Percentiles rank a stretch among this genome's conserved stretches.
phyloP scores from a whole-genome alignment of 2,888 invertebrate genomes.

The Ditula angustiorana region DNA sequence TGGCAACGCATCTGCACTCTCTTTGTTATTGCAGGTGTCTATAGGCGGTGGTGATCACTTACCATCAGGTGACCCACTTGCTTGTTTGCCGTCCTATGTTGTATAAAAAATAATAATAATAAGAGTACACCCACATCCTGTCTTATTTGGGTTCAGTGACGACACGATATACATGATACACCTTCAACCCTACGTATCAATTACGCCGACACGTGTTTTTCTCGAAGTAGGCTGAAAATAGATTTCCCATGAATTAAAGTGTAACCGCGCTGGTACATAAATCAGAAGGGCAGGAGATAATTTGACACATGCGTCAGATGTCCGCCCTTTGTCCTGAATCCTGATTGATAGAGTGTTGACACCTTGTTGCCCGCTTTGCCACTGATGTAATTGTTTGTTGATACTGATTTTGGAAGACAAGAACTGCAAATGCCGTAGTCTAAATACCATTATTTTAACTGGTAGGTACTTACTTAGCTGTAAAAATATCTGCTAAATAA shows the following conservation, averaged over 20 bases:
- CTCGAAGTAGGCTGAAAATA: conserved; percentile 24
- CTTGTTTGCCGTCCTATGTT: no score
- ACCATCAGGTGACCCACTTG: no score
- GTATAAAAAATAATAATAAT: no score
- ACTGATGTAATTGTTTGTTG: background rate
- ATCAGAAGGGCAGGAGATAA: conserved; percentile 40
- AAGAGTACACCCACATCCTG: no score
- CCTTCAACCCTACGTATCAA: conserved; percentile 20
- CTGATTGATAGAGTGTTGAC: conserved; percentile 36
- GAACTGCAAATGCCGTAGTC: background rate
- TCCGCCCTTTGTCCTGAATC: conserved; percentile 32
- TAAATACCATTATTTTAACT: background rate
- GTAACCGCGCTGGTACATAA: conserved; percentile 36
- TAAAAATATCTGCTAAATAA: no score
- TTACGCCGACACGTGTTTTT: conserved; percentile 31
- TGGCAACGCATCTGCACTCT: no score
- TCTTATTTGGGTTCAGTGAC: no score
- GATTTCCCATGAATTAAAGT: conserved; percentile 30
- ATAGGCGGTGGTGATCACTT: no score
- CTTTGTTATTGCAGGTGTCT: no score
- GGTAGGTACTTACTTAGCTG: no score
- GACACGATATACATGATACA: background rate
- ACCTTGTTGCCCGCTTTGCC: conserved; percentile 12
- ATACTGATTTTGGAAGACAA: conserved; percentile 4
- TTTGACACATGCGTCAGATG: conserved; percentile 41